These are phyloP conservation scores for Agrochola lota DNA, from an alignment of 2,888 invertebrate genomes.

Conservation along the genomic window DNA sequence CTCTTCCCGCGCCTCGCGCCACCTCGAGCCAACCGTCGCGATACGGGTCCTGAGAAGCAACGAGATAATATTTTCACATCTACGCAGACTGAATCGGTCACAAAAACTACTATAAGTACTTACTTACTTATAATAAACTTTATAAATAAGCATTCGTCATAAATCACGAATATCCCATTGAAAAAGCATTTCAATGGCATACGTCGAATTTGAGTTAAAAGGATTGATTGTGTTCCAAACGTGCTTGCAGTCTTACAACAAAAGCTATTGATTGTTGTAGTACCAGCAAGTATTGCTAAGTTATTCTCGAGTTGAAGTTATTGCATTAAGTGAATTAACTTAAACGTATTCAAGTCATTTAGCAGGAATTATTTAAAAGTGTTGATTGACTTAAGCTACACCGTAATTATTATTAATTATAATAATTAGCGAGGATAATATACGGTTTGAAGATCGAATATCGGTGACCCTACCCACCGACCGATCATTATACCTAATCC, in stretches of 20 bases:
- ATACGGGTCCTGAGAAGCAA: not conserved
- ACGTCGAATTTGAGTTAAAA: not conserved
- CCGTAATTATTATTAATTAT: not conserved
- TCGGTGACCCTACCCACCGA: not conserved
- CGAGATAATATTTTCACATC: not conserved
- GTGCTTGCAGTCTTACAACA: slow-evolving; percentile 1
- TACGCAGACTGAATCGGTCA: not conserved
- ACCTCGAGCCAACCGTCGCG: not conserved
- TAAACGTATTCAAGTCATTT: no score
- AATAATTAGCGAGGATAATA: not conserved
- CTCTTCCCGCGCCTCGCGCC: no score
- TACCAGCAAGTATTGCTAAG: not conserved
- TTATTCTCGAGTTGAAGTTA: not conserved
- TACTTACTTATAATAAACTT: not conserved
- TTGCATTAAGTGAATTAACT: not conserved
- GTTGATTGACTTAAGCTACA: not conserved
- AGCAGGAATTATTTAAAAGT: no score
- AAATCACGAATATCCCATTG: slow-evolving; percentile 8
- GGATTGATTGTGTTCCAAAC: slow-evolving; percentile 19
- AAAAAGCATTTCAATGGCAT: slow-evolving; percentile 5
- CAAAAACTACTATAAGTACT: not conserved
- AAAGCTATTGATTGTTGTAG: not conserved
- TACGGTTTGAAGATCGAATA: not conserved
- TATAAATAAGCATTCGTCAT: not conserved
- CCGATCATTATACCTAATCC: not conserved